Conservation (phyloP, 2,113 vertebrate genomes). For the Tapirus terrestris region DNA sequence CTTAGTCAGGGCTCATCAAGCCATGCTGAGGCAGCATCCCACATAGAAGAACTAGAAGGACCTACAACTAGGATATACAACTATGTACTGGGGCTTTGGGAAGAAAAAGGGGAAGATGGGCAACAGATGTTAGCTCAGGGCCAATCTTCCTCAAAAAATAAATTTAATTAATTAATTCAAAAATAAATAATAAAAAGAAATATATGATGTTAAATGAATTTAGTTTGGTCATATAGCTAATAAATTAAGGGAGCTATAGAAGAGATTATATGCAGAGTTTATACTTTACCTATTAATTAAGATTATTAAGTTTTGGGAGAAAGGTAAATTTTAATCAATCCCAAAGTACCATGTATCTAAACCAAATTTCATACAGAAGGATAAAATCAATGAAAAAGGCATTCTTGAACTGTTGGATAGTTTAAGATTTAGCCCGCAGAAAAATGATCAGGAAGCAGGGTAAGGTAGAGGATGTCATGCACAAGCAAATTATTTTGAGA, state of each 20-base stretch:
- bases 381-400: neutral
- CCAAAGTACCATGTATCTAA: neutral
- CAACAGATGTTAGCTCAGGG: too few relatives aligned
- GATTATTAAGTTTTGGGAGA: neutral
- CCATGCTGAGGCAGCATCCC: too few relatives aligned
- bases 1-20: too few relatives aligned
- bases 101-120: too few relatives aligned
- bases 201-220: neutral
- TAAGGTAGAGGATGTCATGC: neutral
- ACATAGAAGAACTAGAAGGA: too few relatives aligned
- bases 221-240: neutral
- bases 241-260: neutral
- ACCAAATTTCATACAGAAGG: neutral
- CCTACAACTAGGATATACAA: too few relatives aligned
- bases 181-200: too few relatives aligned
- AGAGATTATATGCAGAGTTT: neutral
- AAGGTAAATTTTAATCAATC: neutral
- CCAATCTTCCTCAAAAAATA: too few relatives aligned
- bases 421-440: neutral
- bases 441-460: neutral
- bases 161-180: too few relatives aligned
- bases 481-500: neutral
- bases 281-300: neutral
- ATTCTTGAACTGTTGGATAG: neutral
- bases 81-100: too few relatives aligned